Percentiles rank a stretch among this genome's conserved stretches.
Evolutionary conservation across 1,140 invertebrate species (phyloP).

Genomic region (Euura saliciscinereae): DNA sequence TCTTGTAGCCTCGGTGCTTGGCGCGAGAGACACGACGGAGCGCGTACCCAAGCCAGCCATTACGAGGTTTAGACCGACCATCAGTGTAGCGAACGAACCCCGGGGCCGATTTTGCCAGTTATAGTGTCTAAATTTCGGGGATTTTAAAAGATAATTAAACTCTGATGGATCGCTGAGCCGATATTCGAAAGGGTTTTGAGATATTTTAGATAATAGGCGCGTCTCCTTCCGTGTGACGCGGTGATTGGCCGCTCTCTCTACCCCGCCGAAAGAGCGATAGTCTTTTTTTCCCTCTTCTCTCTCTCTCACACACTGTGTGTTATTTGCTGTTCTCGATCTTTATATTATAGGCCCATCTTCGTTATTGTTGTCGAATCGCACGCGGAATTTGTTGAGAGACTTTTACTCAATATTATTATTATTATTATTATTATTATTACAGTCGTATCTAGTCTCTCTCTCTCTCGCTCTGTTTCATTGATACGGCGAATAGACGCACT

Average conservation of each 20-base stretch:
- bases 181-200: neutral
- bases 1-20: constrained; percentile 47
- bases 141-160: neutral
- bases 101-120: too few relatives aligned
- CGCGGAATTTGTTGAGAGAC: neutral
- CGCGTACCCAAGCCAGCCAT: neutral
- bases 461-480: neutral
- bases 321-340: too few relatives aligned
- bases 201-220: neutral
- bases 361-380: neutral
- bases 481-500: too few relatives aligned
- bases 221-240: neutral
- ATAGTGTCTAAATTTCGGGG: too few relatives aligned
- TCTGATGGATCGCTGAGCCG: neutral
- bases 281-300: neutral
- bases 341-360: neutral
- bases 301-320: neutral
- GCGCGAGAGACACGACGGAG: neutral
- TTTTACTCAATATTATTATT: too few relatives aligned
- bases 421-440: too few relatives aligned
- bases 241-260: neutral
- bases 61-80: neutral
- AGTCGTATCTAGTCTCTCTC: neutral
- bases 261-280: too few relatives aligned
- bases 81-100: too few relatives aligned